These are phyloP conservation scores for Camelus dromedarius DNA, from an alignment of 2,113 vertebrate genomes.

Conservation along the genomic window DNA sequence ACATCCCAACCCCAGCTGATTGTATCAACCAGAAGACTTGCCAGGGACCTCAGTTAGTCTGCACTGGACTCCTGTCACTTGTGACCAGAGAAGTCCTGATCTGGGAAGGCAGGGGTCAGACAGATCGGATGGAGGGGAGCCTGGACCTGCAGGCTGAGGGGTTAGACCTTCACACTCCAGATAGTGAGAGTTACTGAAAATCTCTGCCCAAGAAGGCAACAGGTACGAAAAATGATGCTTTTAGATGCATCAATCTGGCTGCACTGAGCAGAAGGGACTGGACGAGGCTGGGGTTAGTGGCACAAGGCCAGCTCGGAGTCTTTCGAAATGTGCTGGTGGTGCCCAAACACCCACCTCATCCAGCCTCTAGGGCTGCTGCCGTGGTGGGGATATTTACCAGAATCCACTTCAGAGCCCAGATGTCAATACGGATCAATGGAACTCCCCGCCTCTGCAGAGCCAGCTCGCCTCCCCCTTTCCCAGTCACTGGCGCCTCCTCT, in stretches of 20 bases:
- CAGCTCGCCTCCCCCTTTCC: not conserved
- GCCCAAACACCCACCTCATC: not conserved
- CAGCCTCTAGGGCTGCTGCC: not conserved
- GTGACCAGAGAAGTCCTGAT: not conserved
- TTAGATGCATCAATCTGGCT: not conserved
- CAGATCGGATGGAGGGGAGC: not conserved
- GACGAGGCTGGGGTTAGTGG: not conserved
- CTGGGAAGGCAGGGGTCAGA: not conserved
- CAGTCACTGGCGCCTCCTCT: not conserved
- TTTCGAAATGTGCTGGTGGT: not conserved
- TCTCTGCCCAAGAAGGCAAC: not conserved
- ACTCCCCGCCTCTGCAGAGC: not conserved
- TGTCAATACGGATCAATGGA: not conserved
- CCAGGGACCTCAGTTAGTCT: not conserved
- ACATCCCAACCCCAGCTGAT: not conserved
- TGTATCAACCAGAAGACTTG: not conserved
- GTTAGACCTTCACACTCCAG: not conserved
- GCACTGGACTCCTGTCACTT: not conserved
- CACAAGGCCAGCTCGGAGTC: not conserved
- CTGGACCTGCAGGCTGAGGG: not conserved
- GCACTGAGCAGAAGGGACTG: not conserved
- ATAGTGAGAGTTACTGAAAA: not conserved
- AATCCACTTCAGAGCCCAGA: not conserved
- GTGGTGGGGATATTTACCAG: not conserved
- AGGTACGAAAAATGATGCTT: not conserved